Evolutionary conservation across 2,113 vertebrate species (phyloP).

Genomic region (Hippocampus barbouri): DNA sequence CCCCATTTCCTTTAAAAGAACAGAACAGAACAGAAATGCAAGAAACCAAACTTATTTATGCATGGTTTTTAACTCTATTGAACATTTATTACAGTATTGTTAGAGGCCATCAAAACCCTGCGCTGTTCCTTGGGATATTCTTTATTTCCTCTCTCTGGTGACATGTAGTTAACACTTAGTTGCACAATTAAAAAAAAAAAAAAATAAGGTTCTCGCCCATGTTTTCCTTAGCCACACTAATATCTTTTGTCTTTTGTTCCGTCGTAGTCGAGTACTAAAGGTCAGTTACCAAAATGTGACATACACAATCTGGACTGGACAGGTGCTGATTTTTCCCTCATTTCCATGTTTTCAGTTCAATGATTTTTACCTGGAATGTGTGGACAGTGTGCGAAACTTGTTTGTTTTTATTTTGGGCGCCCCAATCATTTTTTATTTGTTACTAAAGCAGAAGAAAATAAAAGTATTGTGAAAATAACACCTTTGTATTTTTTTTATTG

Average conservation of each 20-base stretch:
- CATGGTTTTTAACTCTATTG: slow-evolving; percentile 1
- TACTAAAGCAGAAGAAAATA: slow-evolving; percentile 66
- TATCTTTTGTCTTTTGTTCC: slow-evolving; percentile 12
- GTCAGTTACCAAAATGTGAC: slow-evolving; percentile 41
- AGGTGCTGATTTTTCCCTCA: slow-evolving; percentile 27
- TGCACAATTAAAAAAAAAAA: background rate
- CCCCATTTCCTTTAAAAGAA: background rate
- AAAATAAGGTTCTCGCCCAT: slow-evolving; percentile 10
- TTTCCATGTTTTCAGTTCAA: slow-evolving; percentile 33
- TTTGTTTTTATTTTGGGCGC: slow-evolving; percentile 16
- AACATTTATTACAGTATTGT: slow-evolving; percentile 11
- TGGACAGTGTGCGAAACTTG: slow-evolving; percentile 20
- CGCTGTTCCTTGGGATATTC: slow-evolving; percentile 7
- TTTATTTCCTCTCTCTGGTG: slow-evolving; percentile 16
- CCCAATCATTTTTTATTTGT: slow-evolving; percentile 34
- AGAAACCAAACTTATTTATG: background rate
- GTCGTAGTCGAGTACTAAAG: slow-evolving; percentile 25
- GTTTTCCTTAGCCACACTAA: slow-evolving; percentile 35
- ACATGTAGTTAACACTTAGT: slow-evolving; percentile 10
- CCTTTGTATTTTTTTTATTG: background rate
- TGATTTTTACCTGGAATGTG: slow-evolving; percentile 16
- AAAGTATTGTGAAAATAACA: slow-evolving; percentile 50
- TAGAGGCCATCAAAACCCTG: slow-evolving; percentile 4
- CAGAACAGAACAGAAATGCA: background rate
- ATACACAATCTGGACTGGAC: slow-evolving; percentile 36